A percentile compares a stretch with the other conserved stretches of the same genome.
These are phyloP conservation scores for Syrmaticus mikado DNA, from an alignment of 2,113 vertebrate genomes.

Conservation along the genomic window DNA sequence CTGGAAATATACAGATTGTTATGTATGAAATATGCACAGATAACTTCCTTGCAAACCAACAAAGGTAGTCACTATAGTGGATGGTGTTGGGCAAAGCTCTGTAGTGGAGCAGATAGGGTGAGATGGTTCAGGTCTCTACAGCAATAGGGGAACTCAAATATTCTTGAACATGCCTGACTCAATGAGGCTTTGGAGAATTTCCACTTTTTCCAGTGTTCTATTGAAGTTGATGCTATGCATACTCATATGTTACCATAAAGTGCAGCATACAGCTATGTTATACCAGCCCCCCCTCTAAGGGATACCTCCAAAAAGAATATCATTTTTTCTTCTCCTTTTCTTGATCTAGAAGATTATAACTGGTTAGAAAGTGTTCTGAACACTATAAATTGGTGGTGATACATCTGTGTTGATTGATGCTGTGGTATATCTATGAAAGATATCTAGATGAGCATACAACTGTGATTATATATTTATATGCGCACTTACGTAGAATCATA, in stretches of 20 bases:
- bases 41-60: background rate
- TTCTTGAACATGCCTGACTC: background rate
- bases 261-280: background rate
- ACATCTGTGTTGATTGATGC: background rate
- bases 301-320: background rate
- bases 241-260: background rate
- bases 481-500: background rate
- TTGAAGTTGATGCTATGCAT: background rate
- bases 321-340: background rate
- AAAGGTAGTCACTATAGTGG: too few relatives aligned
- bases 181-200: background rate
- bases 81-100: background rate
- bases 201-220: background rate
- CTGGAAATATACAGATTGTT: rapidly evolving
- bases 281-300: background rate
- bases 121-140: background rate
- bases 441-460: background rate
- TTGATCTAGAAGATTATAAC: background rate
- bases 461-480: background rate
- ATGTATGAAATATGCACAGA: background rate
- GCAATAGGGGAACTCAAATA: background rate
- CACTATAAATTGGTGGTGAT: background rate
- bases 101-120: background rate
- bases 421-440: background rate
- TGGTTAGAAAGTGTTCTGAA: background rate